A percentile compares a stretch with the other conserved stretches of the same genome.
Evolutionary conservation across 2,797 vertebrate species (phyloP).

Genomic region (Ciconia nigra): DNA sequence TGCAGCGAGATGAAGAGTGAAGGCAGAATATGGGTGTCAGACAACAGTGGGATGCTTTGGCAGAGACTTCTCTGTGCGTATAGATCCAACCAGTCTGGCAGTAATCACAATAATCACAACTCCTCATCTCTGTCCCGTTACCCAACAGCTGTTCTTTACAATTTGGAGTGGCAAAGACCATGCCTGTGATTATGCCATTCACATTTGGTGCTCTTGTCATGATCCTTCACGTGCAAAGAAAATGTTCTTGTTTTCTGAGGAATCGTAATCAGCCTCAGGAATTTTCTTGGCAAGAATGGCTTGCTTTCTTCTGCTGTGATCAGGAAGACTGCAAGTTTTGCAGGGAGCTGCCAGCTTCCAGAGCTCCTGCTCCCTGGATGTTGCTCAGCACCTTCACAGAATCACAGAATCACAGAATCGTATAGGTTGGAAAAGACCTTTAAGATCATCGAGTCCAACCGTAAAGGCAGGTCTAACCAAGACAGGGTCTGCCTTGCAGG

Average conservation of each 20-base stretch:
- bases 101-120: background rate
- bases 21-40: too few species aligned
- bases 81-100: background rate
- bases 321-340: background rate
- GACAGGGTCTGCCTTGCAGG: too few species aligned
- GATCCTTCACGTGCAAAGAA: background rate
- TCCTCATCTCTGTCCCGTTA: rapidly evolving
- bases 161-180: background rate
- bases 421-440: too few species aligned
- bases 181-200: background rate
- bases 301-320: background rate
- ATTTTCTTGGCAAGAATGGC: background rate
- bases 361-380: background rate
- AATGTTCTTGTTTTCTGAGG: background rate
- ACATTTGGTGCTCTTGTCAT: background rate
- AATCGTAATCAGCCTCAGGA: background rate
- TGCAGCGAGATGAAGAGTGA: background rate
- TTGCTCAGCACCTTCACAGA: background rate
- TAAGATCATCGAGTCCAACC: too few species aligned
- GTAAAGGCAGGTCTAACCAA: too few species aligned
- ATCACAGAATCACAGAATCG: too few species aligned
- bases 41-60: background rate
- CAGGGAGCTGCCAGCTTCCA: background rate
- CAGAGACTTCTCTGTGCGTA: background rate
- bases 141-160: background rate